Conservation (phyloP, 2,113 vertebrate species). For the Aegotheles bennettii region DNA sequence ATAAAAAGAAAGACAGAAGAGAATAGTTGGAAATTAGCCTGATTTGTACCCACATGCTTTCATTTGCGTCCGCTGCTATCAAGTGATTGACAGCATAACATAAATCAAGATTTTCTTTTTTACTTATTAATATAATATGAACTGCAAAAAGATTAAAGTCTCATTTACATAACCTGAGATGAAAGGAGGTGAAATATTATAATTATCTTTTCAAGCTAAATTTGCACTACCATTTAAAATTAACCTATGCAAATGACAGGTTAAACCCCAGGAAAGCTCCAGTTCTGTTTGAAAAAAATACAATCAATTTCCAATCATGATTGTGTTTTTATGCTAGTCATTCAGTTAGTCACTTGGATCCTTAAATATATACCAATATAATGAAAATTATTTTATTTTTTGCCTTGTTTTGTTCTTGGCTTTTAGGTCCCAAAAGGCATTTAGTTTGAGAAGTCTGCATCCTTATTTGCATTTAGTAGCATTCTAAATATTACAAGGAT, state of each 20-base stretch:
- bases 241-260: conserved; percentile 91
- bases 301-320: conserved; percentile 62
- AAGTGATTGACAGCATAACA: conserved; percentile 80
- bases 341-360: conserved; percentile 44
- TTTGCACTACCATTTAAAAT: conserved; percentile 93
- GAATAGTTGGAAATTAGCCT: conserved; percentile 69
- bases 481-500: background rate
- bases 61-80: conserved; percentile 43
- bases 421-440: background rate
- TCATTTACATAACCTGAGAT: conserved; percentile 90
- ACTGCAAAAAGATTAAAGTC: conserved; percentile 79
- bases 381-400: background rate
- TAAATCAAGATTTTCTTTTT: conserved; percentile 75
- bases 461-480: background rate
- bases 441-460: background rate
- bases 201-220: conserved; percentile 97
- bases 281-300: conserved; percentile 41
- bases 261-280: conserved; percentile 72
- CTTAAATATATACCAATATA: background rate
- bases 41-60: conserved; percentile 70
- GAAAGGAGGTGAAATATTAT: conserved; percentile 86
- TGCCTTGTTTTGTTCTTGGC: background rate
- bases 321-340: conserved; percentile 46
- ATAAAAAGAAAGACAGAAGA: conserved; percentile 19
- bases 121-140: conserved; percentile 75